Evolutionary conservation across 2,113 vertebrate species (phyloP).

Genomic region (Fregata magnificens): DNA sequence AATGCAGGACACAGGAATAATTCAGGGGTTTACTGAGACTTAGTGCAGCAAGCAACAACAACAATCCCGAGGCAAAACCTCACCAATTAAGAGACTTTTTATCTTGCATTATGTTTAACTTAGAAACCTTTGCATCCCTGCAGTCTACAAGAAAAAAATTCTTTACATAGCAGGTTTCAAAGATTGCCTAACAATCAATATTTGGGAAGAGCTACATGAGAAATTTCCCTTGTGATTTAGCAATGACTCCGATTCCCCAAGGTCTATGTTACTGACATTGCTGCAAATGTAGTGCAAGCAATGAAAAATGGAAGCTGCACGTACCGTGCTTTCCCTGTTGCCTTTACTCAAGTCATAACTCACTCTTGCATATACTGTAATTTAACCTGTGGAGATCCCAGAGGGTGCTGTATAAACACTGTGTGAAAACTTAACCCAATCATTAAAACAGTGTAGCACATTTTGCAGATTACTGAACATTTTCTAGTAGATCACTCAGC

Average conservation of each 20-base stretch:
- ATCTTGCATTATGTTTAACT: conserved; percentile 44
- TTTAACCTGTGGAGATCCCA: conserved; percentile 64
- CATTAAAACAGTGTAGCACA: conserved; percentile 18
- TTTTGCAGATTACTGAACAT: conserved; percentile 16
- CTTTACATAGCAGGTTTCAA: conserved; percentile 60
- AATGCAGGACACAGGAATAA: not conserved
- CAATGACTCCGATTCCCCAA: conserved; percentile 48
- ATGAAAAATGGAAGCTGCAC: conserved; percentile 61
- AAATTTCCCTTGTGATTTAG: conserved; percentile 64
- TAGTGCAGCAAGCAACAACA: conserved; percentile 32
- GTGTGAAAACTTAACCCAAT: not conserved
- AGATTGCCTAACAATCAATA: conserved; percentile 63
- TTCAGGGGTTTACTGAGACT: conserved; percentile 2
- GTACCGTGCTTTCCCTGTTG: conserved; percentile 20
- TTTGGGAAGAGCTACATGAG: conserved; percentile 57
- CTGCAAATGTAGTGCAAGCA: conserved; percentile 53
- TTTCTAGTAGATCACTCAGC: not conserved
- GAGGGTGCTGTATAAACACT: conserved; percentile 49
- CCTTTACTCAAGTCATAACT: conserved; percentile 56
- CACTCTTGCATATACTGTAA: conserved; percentile 68
- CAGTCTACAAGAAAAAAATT: conserved; percentile 50
- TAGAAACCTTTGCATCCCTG: conserved; percentile 18
- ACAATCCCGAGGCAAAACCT: conserved; percentile 2
- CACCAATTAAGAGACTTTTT: conserved; percentile 46
- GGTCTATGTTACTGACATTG: conserved; percentile 39